Evolutionary conservation across 2,113 vertebrate species (phyloP).

Genomic region (Puntigrus tetrazona): DNA sequence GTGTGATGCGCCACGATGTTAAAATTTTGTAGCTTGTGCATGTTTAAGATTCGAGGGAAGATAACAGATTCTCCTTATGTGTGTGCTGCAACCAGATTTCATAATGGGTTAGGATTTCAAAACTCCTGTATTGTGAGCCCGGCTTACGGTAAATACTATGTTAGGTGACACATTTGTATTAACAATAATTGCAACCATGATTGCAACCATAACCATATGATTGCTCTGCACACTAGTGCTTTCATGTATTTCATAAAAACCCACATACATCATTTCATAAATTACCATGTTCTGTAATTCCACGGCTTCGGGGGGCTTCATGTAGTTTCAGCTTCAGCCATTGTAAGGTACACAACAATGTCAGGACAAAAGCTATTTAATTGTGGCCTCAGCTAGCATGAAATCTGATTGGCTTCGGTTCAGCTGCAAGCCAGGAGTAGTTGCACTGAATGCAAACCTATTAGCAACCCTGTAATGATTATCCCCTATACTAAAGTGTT

Average conservation of each 20-base stretch:
- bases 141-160: background rate
- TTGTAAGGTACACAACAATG: background rate
- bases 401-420: slow-evolving; percentile 2
- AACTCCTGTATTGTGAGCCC: no score
- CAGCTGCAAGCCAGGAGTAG: background rate
- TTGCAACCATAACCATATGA: background rate
- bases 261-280: background rate
- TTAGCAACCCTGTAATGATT: background rate
- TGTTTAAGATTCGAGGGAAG: no score
- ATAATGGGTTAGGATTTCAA: no score
- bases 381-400: background rate
- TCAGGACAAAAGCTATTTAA: background rate
- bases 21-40: no score
- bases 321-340: background rate
- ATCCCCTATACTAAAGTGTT: background rate
- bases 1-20: no score
- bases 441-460: background rate
- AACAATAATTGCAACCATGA: background rate
- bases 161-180: background rate
- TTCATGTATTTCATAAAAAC: background rate
- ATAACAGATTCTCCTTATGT: no score
- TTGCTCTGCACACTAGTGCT: background rate
- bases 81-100: no score
- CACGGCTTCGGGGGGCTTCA: no score
- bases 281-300: background rate